These are phyloP conservation scores for Gymnoscopelus braueri DNA, from an alignment of 2,797 vertebrate species.

Conservation along the genomic window DNA sequence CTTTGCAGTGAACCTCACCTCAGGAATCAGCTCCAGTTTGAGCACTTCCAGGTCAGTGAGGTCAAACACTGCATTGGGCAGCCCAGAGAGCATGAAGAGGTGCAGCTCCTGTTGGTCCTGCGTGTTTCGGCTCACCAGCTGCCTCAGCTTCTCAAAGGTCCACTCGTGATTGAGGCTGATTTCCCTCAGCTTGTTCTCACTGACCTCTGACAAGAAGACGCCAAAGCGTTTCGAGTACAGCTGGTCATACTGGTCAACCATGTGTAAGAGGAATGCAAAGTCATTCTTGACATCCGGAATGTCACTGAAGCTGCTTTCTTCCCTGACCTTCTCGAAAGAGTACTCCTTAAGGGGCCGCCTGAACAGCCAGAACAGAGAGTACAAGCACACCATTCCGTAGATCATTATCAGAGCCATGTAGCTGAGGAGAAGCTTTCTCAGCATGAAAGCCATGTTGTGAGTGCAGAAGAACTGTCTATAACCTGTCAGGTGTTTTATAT, in stretches of 20 bases:
- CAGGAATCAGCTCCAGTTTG: slow-evolving; percentile 95
- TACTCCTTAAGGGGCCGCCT: slow-evolving; percentile 96
- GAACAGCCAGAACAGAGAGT: slow-evolving; percentile 97
- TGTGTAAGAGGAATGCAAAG: slow-evolving; percentile 97
- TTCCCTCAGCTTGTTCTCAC: slow-evolving; percentile 96
- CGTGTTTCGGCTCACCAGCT: slow-evolving; percentile 89
- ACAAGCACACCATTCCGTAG: slow-evolving; percentile 94
- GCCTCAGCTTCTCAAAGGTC: slow-evolving; percentile 94
- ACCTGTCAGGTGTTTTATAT: slow-evolving; percentile 91
- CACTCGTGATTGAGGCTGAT: slow-evolving; percentile 98
- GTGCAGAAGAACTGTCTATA: slow-evolving; percentile 91
- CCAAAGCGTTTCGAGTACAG: slow-evolving; percentile 97
- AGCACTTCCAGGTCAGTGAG: slow-evolving; percentile 94
- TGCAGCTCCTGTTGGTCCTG: slow-evolving; percentile 95
- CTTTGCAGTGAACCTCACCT: slow-evolving; percentile 94
- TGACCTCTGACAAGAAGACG: slow-evolving; percentile 96
- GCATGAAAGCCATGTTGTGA: slow-evolving; percentile 97
- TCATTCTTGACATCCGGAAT: slow-evolving; percentile 99
- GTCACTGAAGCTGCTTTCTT: slow-evolving; percentile 98
- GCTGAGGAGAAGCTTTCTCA: slow-evolving; percentile 92
- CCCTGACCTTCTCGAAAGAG: slow-evolving; percentile 96
- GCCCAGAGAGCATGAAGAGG: slow-evolving; percentile 95
- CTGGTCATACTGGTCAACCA: slow-evolving; percentile 98
- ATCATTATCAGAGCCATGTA: slow-evolving; percentile 94
- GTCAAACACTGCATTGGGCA: slow-evolving; percentile 95